Conservation (phyloP, 2,888 invertebrate species). For the Leptopilina drosophilae region DNA sequence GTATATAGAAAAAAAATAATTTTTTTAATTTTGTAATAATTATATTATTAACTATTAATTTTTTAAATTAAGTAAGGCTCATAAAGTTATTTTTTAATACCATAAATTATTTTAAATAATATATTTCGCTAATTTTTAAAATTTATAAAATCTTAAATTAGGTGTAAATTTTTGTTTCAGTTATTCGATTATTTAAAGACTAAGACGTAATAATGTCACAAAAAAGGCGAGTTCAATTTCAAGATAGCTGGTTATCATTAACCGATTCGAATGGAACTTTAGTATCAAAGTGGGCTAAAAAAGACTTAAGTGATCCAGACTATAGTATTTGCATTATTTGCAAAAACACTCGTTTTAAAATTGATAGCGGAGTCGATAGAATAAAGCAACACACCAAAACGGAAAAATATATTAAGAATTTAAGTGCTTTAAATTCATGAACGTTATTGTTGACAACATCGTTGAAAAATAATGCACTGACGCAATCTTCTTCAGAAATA, state of each 20-base stretch:
- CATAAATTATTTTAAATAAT: too few relatives aligned
- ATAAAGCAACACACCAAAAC: not conserved
- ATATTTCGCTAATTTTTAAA: not conserved
- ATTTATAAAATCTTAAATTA: constrained; percentile 4
- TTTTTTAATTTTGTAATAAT: too few relatives aligned
- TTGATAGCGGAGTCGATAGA: constrained; percentile 8
- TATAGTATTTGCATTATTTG: constrained; percentile 8
- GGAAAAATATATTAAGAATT: not conserved
- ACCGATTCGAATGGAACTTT: not conserved
- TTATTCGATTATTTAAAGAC: constrained; percentile 3
- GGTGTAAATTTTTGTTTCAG: constrained; percentile 3
- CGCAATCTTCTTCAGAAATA: not conserved
- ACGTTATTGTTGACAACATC: not conserved
- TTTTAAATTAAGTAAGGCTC: not conserved
- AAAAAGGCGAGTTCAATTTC: not conserved
- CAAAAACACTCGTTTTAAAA: not conserved
- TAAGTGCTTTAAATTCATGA: not conserved
- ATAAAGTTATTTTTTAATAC: not conserved
- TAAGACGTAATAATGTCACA: not conserved
- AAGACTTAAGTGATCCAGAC: not conserved
- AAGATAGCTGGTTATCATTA: constrained; percentile 1
- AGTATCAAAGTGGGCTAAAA: constrained; percentile 15
- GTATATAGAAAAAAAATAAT: too few relatives aligned
- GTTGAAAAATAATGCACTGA: not conserved
- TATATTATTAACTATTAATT: too few relatives aligned